Evolutionary conservation across 2,797 vertebrate genomes (phyloP), one percentile per base, ranked within the genome.

Genomic region (Pangasius krempfi): DNA sequence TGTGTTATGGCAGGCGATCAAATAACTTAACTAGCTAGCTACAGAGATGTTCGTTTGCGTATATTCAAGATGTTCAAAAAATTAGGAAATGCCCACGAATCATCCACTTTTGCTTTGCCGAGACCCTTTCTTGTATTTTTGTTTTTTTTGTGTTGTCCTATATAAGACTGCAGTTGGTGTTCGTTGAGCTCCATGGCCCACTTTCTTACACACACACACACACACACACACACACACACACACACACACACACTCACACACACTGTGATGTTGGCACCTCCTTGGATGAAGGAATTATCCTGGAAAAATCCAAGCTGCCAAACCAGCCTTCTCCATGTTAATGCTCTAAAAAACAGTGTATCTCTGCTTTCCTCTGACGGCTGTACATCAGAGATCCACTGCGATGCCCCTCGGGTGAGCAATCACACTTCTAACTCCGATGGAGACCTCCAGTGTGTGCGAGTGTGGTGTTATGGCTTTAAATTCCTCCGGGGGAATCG

Each of bases 381-480:
- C 66, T 47, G 47, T 52, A 47, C 62, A 30, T 47, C 44, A 16
- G 27, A 70, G 64, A 13, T 33, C 44, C 62, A 12, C 44, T 33
- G 47, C 58, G 68, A 62, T 33, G 64, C 62, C 68, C 88, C 75
- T 60, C 37, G 72, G 87, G 89, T 68, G 52, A 86, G 85, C 40
- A 58, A 70, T 86, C 85, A 64, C 86, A 79, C 72, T 54, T 76
- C 47, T 50, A 79, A 50, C 86, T 84, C 30, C 16, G 37, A 44
- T 83, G 30, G 70, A 86, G 54, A 72, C 40, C 62, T 47, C 13
- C 30, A 73, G 62, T 52, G 44, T 40, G 37, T 62, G 58, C 4
- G 25, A 47, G 47, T 44, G 60, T 50, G 75, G 44, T 60, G 62
- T 52, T 86, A 81, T n/a, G 40, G 54, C 64, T 82, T 76, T 72